Evolutionary conservation across 2,113 vertebrate genomes (phyloP).

Genomic region (Cairina moschata): DNA sequence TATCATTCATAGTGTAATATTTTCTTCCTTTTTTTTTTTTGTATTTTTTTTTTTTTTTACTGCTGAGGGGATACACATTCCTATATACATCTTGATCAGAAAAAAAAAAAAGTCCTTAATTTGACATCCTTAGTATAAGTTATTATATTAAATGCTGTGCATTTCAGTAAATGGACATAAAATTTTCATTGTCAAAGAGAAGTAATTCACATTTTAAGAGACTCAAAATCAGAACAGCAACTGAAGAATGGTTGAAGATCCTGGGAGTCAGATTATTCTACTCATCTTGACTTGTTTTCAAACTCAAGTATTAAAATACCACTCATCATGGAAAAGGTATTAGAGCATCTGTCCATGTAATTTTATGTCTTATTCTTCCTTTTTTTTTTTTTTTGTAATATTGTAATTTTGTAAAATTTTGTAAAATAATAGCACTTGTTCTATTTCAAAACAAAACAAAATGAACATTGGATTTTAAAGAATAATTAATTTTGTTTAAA

Average conservation of each 20-base stretch:
- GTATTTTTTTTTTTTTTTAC: not conserved
- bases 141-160: not conserved
- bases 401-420: not conserved
- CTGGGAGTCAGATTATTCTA: not conserved
- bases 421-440: not conserved
- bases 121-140: not conserved
- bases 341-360: not conserved
- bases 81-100: not conserved
- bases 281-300: not conserved
- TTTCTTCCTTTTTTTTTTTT: not conserved
- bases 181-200: not conserved
- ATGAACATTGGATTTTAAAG: not conserved
- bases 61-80: not conserved
- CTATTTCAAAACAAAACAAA: not conserved
- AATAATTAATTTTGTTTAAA: not conserved
- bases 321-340: not conserved
- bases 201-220: not conserved
- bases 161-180: not conserved
- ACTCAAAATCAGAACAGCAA: not conserved
- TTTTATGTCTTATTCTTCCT: no score
- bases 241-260: not conserved
- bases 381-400: no score
- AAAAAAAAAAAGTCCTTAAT: not conserved
- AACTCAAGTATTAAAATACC: not conserved
- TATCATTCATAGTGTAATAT: not conserved